These are phyloP conservation scores for Polydrusus cervinus DNA, from an alignment of 2,888 invertebrate species.

Conservation along the genomic window DNA sequence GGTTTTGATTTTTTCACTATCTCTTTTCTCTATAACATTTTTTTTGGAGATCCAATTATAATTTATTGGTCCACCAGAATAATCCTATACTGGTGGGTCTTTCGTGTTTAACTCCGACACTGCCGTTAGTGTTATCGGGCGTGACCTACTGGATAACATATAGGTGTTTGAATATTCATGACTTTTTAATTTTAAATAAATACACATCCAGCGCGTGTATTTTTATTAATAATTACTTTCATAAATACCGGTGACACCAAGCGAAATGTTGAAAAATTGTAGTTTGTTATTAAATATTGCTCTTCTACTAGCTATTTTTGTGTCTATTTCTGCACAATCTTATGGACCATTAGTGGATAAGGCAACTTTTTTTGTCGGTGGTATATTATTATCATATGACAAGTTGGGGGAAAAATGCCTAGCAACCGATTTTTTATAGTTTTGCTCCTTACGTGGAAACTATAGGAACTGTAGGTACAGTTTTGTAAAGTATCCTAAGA, in stretches of 20 bases:
- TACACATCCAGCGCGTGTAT: not conserved
- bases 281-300: not conserved
- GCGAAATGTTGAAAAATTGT: conserved; percentile 3
- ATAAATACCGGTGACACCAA: not conserved
- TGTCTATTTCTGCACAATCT: not conserved
- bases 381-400: too few relatives aligned
- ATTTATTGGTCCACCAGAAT: too few relatives aligned
- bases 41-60: too few relatives aligned
- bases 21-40: too few relatives aligned
- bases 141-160: conserved; percentile 6
- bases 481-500: too few relatives aligned
- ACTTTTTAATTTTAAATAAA: not conserved
- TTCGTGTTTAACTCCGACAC: not conserved
- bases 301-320: not conserved
- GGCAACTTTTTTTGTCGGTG: too few relatives aligned
- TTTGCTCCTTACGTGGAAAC: too few relatives aligned
- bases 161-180: not conserved
- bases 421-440: too few relatives aligned
- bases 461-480: too few relatives aligned
- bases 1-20: too few relatives aligned
- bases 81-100: too few relatives aligned
- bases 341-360: conserved; percentile 7
- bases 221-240: not conserved
- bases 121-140: not conserved
- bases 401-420: too few relatives aligned